Percentiles rank a stretch among this genome's conserved stretches.
These are phyloP conservation scores for Manis pentadactyla DNA, from an alignment of 2,797 vertebrate species.

Conservation along the genomic window DNA sequence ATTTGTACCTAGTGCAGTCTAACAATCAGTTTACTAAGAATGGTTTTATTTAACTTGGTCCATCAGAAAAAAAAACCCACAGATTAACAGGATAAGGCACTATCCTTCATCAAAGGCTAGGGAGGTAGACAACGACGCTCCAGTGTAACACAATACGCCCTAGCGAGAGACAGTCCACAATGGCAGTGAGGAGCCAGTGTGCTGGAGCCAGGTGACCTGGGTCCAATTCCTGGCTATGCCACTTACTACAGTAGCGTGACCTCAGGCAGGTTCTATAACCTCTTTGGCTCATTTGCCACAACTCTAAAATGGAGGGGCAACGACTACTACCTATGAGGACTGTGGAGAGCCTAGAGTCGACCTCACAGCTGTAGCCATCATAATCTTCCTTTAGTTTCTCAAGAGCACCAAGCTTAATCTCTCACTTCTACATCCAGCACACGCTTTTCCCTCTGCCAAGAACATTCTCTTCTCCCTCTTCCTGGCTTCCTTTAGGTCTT, in stretches of 20 bases:
- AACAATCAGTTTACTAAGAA: neutral
- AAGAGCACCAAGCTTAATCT: slow-evolving; percentile 45
- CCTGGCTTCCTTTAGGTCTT: slow-evolving; percentile 42
- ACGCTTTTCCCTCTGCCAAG: neutral
- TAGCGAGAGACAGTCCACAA: neutral
- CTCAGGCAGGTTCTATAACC: neutral
- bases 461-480: slow-evolving; percentile 50
- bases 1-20: neutral
- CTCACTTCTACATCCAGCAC: neutral
- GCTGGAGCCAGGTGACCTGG: neutral
- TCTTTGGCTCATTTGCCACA: slow-evolving; percentile 20
- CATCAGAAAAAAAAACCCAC: neutral
- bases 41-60: slow-evolving; percentile 8
- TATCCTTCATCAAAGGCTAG: neutral
- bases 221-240: slow-evolving; percentile 11
- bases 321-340: neutral
- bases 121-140: neutral
- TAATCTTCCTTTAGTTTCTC: slow-evolving; percentile 29
- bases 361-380: neutral
- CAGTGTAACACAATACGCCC: neutral
- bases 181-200: neutral
- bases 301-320: slow-evolving; percentile 2
- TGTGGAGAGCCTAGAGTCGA: neutral
- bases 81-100: neutral
- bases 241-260: neutral